Evolutionary conservation across 2,113 vertebrate genomes (phyloP).

Genomic region (Pygathrix nemaeus): DNA sequence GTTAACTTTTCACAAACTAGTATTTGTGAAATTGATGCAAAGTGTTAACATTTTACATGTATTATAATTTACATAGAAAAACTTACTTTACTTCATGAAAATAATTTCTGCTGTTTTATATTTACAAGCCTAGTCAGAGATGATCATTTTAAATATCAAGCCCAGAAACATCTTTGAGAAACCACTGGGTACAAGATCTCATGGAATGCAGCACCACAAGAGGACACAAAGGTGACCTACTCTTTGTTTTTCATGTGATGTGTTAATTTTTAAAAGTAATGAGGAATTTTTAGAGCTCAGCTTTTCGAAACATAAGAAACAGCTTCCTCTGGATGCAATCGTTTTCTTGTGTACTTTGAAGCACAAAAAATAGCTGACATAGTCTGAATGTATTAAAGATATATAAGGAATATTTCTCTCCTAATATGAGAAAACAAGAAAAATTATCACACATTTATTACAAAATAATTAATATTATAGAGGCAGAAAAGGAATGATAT

Average conservation of each 20-base stretch:
- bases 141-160: constrained; percentile 1
- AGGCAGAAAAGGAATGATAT: not conserved
- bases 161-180: constrained; percentile 1
- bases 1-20: not conserved
- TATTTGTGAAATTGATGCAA: not conserved
- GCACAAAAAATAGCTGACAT: not conserved
- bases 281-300: not conserved
- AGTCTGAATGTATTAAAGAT: not conserved
- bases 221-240: not conserved
- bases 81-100: not conserved
- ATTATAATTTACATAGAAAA: constrained; percentile 7
- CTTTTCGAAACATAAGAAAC: not conserved
- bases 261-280: constrained; percentile 32
- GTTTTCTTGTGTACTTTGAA: constrained; percentile 35
- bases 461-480: not conserved
- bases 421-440: not conserved
- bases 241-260: not conserved
- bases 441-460: not conserved
- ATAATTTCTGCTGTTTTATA: constrained; percentile 25
- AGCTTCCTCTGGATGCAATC: not conserved
- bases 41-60: not conserved
- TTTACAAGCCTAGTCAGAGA: not conserved
- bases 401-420: not conserved
- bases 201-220: not conserved
- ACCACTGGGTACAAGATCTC: not conserved